Percentiles rank a stretch among this genome's conserved stretches.
These are phyloP conservation scores for Shinisaurus crocodilurus DNA, from an alignment of 2,113 vertebrate species.

Conservation along the genomic window DNA sequence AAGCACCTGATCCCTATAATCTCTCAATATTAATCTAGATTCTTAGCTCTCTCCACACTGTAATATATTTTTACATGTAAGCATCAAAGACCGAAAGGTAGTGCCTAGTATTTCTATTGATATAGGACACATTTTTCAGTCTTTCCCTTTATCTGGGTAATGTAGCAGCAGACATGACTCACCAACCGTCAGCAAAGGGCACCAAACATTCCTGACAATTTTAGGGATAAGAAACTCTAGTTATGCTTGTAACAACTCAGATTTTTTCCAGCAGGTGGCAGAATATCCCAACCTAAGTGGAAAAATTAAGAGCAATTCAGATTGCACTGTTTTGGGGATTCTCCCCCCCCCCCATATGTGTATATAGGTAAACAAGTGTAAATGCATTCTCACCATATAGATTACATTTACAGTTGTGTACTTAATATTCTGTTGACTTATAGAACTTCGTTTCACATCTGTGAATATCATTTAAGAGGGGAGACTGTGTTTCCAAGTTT, in stretches of 20 bases:
- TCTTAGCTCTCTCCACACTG: not conserved
- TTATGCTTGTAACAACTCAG: not conserved
- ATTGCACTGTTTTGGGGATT: not conserved
- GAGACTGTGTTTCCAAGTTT: not conserved
- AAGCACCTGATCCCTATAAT: not conserved
- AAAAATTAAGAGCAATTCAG: not conserved
- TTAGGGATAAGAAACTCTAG: no score
- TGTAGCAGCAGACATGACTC: not conserved
- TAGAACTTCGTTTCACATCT: not conserved
- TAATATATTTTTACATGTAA: not conserved
- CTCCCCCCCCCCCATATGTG: not conserved
- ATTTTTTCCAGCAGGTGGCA: conserved; percentile 79
- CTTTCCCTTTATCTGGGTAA: not conserved
- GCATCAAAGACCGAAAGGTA: not conserved
- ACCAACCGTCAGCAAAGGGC: not conserved
- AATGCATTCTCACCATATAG: not conserved
- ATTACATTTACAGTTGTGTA: not conserved
- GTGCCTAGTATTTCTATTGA: not conserved
- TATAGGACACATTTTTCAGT: not conserved
- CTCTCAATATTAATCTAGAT: no score
- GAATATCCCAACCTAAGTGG: conserved; percentile 50
- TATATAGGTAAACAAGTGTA: not conserved
- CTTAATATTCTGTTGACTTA: not conserved
- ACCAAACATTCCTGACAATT: not conserved
- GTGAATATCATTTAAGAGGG: not conserved